These are phyloP conservation scores for Neelides folsomi DNA, from an alignment of 2,888 invertebrate genomes.

Conservation along the genomic window DNA sequence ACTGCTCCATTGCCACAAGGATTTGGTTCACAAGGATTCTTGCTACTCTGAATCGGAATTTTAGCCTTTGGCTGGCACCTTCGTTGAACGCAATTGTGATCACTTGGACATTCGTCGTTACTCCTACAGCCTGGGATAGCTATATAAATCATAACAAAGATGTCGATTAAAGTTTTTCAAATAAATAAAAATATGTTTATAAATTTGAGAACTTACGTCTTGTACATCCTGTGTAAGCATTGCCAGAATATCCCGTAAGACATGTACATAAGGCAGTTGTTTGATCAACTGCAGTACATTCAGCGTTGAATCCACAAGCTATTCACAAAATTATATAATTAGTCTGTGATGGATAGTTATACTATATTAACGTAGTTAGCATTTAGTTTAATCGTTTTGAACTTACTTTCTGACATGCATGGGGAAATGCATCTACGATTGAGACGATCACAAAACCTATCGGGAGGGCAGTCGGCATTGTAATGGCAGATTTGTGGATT, in stretches of 20 bases:
- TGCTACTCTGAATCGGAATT: constrained; percentile 19
- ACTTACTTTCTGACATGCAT: constrained; percentile 49
- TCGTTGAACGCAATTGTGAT: constrained; percentile 62
- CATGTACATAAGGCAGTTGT: constrained; percentile 59
- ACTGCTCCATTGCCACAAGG: constrained; percentile 55
- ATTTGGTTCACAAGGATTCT: constrained; percentile 69
- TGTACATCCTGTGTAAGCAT: constrained; percentile 59
- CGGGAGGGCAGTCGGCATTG: constrained; percentile 80
- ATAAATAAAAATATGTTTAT: background rate
- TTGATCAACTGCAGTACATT: constrained; percentile 61
- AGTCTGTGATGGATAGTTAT: too few relatives aligned
- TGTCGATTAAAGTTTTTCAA: too few relatives aligned
- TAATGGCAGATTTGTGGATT: constrained; percentile 52
- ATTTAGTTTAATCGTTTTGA: too few relatives aligned
- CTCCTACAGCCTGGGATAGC: constrained; percentile 50
- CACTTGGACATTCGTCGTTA: constrained; percentile 61
- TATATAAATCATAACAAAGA: too few relatives aligned
- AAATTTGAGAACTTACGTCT: constrained; percentile 41
- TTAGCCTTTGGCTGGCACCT: constrained; percentile 44
- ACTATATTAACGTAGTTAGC: too few relatives aligned
- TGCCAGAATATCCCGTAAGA: constrained; percentile 57
- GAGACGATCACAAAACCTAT: constrained; percentile 67
- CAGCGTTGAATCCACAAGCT: constrained; percentile 65
- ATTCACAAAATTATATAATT: too few relatives aligned
- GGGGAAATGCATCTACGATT: constrained; percentile 73